Evolutionary conservation across 2,113 vertebrate species (phyloP).

Genomic region (Salvelinus fontinalis): DNA sequence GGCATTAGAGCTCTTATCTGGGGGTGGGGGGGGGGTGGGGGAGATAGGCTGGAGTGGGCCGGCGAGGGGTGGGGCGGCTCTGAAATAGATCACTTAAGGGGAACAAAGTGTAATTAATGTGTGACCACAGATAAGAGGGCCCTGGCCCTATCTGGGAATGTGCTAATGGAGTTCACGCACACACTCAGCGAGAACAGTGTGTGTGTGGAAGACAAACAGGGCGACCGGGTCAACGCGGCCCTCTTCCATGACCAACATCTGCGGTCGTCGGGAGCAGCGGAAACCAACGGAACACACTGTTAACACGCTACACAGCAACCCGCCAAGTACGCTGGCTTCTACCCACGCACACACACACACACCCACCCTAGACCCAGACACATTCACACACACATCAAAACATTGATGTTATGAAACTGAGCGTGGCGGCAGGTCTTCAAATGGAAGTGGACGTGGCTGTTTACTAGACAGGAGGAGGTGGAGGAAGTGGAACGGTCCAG

Average conservation of each 20-base stretch:
- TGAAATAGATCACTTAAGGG: constrained; percentile 84
- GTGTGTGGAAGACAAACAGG: constrained; percentile 48
- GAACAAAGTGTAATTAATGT: constrained; percentile 87
- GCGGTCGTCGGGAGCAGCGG: constrained; percentile 53
- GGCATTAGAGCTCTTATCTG: constrained; percentile 40
- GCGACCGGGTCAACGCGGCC: constrained; percentile 55
- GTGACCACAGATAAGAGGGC: constrained; percentile 77
- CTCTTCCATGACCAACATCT: constrained; percentile 54
- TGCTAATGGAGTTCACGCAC: constrained; percentile 79
- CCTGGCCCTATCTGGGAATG: constrained; percentile 80
- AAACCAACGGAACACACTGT: constrained; percentile 19
- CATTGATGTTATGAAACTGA: constrained; percentile 72
- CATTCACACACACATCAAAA: constrained; percentile 62
- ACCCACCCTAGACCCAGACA: constrained; percentile 32
- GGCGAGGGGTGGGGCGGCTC: constrained; percentile 69
- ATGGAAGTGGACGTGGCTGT: constrained; percentile 68
- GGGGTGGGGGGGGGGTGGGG: constrained; percentile 33
- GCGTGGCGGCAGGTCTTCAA: constrained; percentile 55
- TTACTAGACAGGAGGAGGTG: constrained; percentile 65
- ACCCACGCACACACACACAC: constrained; percentile 15
- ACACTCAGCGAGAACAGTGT: constrained; percentile 71
- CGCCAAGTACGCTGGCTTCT: not conserved
- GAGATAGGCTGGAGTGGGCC: constrained; percentile 71
- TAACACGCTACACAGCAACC: not conserved
- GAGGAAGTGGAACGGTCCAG: constrained; percentile 68